A percentile compares a stretch with the other conserved stretches of the same genome.
Conservation (phyloP, 2,797 vertebrate genomes). For the Ibycter americanus region DNA sequence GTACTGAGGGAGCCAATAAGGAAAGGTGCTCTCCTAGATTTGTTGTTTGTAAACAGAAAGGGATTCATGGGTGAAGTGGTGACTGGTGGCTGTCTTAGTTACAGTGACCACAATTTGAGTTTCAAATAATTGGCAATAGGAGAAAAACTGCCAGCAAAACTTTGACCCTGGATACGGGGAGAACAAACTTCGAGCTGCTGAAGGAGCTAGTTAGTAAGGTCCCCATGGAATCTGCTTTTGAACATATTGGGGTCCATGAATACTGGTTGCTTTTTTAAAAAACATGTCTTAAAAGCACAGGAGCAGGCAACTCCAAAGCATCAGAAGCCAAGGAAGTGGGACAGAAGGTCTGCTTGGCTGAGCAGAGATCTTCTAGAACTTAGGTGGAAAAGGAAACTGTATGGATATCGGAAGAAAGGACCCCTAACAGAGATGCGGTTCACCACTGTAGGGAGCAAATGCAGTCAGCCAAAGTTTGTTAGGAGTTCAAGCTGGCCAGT, state of each 20-base stretch:
- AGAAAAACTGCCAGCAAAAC: background rate
- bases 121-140: background rate
- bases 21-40: background rate
- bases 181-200: background rate
- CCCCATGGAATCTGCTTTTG: background rate
- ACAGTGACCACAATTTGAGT: background rate
- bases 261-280: background rate
- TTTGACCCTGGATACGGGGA: fast-evolving
- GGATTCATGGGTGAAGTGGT: background rate
- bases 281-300: background rate
- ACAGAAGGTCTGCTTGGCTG: background rate
- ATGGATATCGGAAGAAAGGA: background rate
- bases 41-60: background rate
- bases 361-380: background rate
- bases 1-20: background rate
- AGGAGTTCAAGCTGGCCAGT: background rate
- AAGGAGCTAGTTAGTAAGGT: background rate
- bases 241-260: background rate
- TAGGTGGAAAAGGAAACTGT: background rate
- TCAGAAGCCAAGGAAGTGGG: background rate
- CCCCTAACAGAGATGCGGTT: background rate
- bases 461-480: fast-evolving
- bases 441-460: background rate
- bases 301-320: background rate
- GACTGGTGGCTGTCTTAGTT: background rate